phyloP scores from a whole-genome alignment of 2,797 vertebrate genomes.

The Thalassophryne amazonica region DNA sequence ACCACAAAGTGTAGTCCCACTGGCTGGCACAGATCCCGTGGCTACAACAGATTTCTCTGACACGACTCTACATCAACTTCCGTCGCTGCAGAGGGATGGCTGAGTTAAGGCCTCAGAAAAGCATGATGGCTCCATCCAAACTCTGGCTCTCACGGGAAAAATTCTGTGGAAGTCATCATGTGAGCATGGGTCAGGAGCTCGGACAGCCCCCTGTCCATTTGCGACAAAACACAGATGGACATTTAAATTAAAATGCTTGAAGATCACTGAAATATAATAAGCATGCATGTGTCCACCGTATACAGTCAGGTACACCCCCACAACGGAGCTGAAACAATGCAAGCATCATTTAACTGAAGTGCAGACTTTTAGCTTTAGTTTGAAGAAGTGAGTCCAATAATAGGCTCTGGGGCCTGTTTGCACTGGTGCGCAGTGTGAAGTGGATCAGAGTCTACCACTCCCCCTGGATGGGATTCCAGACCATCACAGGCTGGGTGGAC shows the following conservation, averaged over 20 bases:
- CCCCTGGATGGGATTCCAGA: no score
- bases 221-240: constrained; percentile 13
- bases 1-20: not conserved
- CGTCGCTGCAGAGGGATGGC: constrained; percentile 4
- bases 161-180: not conserved
- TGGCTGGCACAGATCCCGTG: constrained; percentile 9
- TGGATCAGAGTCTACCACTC: no score
- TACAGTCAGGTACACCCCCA: no score
- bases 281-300: not conserved
- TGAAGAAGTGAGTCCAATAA: no score
- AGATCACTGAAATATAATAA: constrained; percentile 8
- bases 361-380: no score
- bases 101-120: constrained; percentile 10
- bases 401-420: no score
- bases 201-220: constrained; percentile 15
- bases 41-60: constrained; percentile 1
- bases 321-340: no score
- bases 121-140: constrained; percentile 21
- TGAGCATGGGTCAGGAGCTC: constrained; percentile 17
- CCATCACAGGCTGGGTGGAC: no score
- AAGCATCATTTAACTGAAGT: no score
- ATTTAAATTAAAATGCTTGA: constrained; percentile 19
- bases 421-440: no score
- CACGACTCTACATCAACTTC: constrained; percentile 14
- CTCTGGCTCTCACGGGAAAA: constrained; percentile 32